A percentile compares a stretch with the other conserved stretches of the same genome.
Evolutionary conservation across 2,797 vertebrate species (phyloP).

Genomic region (Discoglossus pictus): DNA sequence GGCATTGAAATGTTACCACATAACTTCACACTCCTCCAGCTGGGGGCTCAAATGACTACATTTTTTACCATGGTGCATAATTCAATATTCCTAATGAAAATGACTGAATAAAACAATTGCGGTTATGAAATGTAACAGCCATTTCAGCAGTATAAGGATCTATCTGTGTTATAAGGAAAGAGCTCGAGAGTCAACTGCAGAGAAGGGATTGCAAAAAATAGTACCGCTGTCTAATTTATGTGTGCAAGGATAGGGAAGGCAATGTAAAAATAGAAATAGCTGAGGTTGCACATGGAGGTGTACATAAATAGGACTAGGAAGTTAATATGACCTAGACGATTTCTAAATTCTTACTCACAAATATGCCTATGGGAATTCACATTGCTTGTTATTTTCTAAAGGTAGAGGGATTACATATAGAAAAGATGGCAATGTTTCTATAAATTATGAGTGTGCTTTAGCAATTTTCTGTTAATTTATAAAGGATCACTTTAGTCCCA

Average conservation of each 20-base stretch:
- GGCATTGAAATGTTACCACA: no score
- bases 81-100: no score
- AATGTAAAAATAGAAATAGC: slow-evolving; percentile 39
- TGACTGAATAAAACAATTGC: no score
- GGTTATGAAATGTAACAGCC: no score
- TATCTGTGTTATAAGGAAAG: slow-evolving; percentile 22
- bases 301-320: slow-evolving; percentile 42
- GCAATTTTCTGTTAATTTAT: no score
- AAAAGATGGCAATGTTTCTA: no score
- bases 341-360: slow-evolving; percentile 35
- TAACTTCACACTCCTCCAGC: no score
- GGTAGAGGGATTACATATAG: neutral
- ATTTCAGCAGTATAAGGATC: neutral
- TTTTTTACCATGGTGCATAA: no score
- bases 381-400: neutral
- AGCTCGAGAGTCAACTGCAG: slow-evolving; percentile 8
- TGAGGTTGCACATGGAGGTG: slow-evolving; percentile 26
- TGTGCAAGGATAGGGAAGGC: slow-evolving; percentile 19
- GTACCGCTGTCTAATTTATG: slow-evolving; percentile 16
- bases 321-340: slow-evolving; percentile 42
- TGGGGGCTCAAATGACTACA: no score
- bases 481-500: no score
- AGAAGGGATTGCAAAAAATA: slow-evolving; percentile 27
- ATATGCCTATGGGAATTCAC: slow-evolving; percentile 16
- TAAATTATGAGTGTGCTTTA: no score